A percentile compares a stretch with the other conserved stretches of the same genome.
These are phyloP conservation scores for Glaucomys volans DNA, from an alignment of 2,113 vertebrate species.

Conservation along the genomic window DNA sequence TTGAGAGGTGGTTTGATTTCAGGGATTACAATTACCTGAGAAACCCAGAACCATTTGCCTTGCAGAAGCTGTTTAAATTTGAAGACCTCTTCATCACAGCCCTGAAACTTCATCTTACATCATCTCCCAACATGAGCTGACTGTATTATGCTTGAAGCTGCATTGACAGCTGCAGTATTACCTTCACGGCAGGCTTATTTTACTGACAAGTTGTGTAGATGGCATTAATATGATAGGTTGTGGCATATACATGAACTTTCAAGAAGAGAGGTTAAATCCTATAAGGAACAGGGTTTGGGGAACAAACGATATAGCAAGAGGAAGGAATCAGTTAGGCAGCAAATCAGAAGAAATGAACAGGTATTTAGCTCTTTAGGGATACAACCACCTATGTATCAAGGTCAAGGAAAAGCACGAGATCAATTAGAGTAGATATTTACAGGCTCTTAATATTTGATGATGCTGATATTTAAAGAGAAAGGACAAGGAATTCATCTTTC, in stretches of 20 bases:
- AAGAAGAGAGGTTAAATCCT: conserved; percentile 63
- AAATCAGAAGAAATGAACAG: conserved; percentile 36
- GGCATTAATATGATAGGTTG: conserved; percentile 24
- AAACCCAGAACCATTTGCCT: conserved; percentile 71
- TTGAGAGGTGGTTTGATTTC: conserved; percentile 70
- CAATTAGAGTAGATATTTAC: conserved; percentile 77
- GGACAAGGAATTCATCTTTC: conserved; percentile 69
- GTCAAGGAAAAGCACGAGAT: conserved; percentile 71
- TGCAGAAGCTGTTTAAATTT: conserved; percentile 71
- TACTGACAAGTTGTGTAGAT: conserved; percentile 37
- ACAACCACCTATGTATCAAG: conserved; percentile 62
- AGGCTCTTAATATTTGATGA: conserved; percentile 76
- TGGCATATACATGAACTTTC: not conserved
- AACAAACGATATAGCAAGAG: conserved; percentile 63
- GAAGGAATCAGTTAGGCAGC: conserved; percentile 64
- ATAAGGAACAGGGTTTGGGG: not conserved
- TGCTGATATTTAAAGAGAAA: conserved; percentile 78
- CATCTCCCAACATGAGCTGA: conserved; percentile 1
- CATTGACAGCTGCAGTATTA: not conserved
- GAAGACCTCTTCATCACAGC: conserved; percentile 65
- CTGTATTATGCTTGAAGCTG: conserved; percentile 36
- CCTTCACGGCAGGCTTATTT: conserved; percentile 34
- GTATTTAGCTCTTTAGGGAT: conserved; percentile 60
- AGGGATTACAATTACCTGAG: conserved; percentile 71
- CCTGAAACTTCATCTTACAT: conserved; percentile 71